Base-by-base conservation (phyloP, 1,140 invertebrate species). In the Chironomus striatipennis region DNA sequence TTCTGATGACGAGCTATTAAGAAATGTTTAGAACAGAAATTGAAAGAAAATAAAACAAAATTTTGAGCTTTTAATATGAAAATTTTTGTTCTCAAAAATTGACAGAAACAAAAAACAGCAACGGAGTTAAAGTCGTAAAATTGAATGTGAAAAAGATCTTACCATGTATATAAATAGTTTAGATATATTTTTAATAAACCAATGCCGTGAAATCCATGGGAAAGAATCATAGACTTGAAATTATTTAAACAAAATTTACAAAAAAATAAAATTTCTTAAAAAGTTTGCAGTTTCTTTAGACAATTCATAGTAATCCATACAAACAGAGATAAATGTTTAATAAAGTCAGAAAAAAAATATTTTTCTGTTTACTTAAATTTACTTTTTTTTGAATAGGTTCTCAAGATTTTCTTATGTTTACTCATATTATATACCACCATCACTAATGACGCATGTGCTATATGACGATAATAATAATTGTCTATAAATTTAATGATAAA, bases 381-480 rank as follows among this genome's bases (percentile, higher is more conserved):
- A 57, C 47, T n/a, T 57, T 57, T 57, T n/a, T 15, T 5, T 57
- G 4, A 5, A 57, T 57, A 57, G 12, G 5, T 10, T 57, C 47
- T 57, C 47, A 57, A 34, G 24, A 57, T 57, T 57, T 57, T n/a
- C 12, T 57, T 57, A n/a, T 57, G 47, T 57, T 57, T 57, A 57
- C n/a, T 57, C 9, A 57, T 57, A n/a, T 57, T 57, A 57, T 57
- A 57, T 57, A 57, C 47, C 12, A 57, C 47, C 47, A 57, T n/a
- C 47, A 57, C 12, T n/a, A 57, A 57, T 57, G 47, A 57, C 47
- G 12, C n/a, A 57, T 57, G 47, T 57, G 47, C 47, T 57, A 57
- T 57, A 57, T 57, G 47, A 57, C 47, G 47, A 57, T 57, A 57
- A 57, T 57, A 57, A 57, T 57, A 57, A 57, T 57, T 57, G n/a